Percentiles rank a stretch among this genome's conserved stretches.
These are phyloP conservation scores for Parascotia fuliginaria DNA, from an alignment of 2,888 invertebrate genomes.

Conservation along the genomic window DNA sequence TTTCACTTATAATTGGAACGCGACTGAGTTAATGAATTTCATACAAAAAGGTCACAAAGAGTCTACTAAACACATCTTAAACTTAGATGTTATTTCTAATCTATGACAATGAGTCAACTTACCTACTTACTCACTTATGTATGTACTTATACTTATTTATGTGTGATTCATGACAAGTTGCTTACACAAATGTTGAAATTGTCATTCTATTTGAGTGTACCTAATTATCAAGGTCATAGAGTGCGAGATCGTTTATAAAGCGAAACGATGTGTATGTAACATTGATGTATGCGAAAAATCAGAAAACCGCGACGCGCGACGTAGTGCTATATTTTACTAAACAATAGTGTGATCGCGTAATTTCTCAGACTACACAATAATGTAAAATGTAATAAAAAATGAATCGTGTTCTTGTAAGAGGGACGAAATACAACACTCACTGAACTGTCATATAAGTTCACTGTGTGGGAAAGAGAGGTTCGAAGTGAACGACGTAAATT, in stretches of 20 bases:
- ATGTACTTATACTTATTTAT: neutral
- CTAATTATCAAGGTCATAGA: conserved; percentile 1
- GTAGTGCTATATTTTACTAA: conserved; percentile 26
- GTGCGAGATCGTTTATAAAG: conserved; percentile 11
- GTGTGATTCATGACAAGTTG: conserved; percentile 25
- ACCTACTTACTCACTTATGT: neutral
- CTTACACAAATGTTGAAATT: conserved; percentile 16
- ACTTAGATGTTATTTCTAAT: conserved; percentile 6
- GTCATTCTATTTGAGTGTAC: conserved; percentile 12
- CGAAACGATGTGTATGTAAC: conserved; percentile 2
- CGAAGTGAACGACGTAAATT: neutral
- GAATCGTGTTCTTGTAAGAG: conserved; percentile 21
- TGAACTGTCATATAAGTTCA: neutral
- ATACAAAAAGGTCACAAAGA: conserved; percentile 4
- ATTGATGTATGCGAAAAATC: conserved; percentile 17
- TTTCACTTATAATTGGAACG: conserved; percentile 17
- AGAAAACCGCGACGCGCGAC: conserved; percentile 14
- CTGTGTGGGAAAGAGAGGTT: neutral
- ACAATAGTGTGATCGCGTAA: conserved; percentile 40
- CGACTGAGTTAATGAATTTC: neutral
- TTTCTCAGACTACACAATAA: conserved; percentile 35
- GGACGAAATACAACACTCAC: conserved; percentile 1
- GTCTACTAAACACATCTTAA: neutral
- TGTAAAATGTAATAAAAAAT: conserved; percentile 33
- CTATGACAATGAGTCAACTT: neutral